Evolutionary conservation across 2,113 vertebrate species (phyloP).

Genomic region (Menidia beryllina): DNA sequence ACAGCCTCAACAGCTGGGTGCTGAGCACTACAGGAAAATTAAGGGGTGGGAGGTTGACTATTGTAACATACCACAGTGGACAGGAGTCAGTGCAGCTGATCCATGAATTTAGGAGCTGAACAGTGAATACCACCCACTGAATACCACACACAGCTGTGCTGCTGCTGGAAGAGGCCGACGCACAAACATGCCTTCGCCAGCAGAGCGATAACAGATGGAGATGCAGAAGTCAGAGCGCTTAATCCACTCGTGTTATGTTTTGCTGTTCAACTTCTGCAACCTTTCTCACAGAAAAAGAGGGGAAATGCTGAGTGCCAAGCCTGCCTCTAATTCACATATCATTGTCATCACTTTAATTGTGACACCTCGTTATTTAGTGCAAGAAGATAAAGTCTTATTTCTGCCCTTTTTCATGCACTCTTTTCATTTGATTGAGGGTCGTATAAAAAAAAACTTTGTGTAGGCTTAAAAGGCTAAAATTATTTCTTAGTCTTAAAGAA

Average conservation of each 20-base stretch:
- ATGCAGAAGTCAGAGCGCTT: constrained; percentile 33
- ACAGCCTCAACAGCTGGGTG: constrained; percentile 58
- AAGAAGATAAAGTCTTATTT: not conserved
- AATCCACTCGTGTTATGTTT: constrained; percentile 41
- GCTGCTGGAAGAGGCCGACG: constrained; percentile 25
- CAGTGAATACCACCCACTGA: constrained; percentile 77
- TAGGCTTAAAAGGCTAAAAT: too few relatives aligned
- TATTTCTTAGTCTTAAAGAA: too few relatives aligned
- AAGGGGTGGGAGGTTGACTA: constrained; percentile 40
- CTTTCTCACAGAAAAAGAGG: constrained; percentile 28
- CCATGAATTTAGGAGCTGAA: constrained; percentile 67
- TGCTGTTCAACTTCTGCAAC: constrained; percentile 42
- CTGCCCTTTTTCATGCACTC: not conserved
- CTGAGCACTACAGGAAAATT: constrained; percentile 33
- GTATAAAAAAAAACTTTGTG: too few relatives aligned
- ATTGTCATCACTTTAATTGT: too few relatives aligned
- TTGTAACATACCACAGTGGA: constrained; percentile 62
- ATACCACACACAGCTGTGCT: constrained; percentile 78
- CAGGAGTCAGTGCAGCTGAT: constrained; percentile 75
- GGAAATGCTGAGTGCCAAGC: constrained; percentile 38
- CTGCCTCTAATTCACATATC: too few relatives aligned
- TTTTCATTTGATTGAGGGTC: not conserved
- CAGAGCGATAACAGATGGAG: constrained; percentile 71
- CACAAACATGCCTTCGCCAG: constrained; percentile 43
- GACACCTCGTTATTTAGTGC: too few relatives aligned